Conservation (phyloP, 2,888 invertebrate genomes). For the Mechanitis messenoides region DNA sequence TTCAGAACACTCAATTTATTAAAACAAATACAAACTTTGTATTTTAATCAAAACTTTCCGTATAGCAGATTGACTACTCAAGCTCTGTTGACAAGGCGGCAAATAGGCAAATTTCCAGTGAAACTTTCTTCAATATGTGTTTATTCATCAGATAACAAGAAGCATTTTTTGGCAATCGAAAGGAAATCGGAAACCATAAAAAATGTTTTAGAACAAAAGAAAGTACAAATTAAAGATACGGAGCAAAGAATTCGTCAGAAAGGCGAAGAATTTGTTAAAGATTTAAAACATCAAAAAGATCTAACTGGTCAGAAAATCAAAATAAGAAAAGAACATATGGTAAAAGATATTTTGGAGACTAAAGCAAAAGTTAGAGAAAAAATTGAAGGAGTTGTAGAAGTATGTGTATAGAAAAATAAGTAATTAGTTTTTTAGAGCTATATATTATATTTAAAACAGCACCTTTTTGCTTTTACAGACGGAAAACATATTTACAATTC, state of each 20-base stretch:
- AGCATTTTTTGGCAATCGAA: constrained; percentile 56
- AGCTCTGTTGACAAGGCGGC: constrained; percentile 35
- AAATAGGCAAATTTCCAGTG: constrained; percentile 34
- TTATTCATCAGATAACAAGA: constrained; percentile 60
- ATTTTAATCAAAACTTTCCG: constrained; percentile 32
- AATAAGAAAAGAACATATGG: constrained; percentile 78
- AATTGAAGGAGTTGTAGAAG: constrained; percentile 86
- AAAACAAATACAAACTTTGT: constrained; percentile 42
- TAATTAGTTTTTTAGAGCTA: constrained; percentile 4
- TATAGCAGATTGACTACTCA: constrained; percentile 32
- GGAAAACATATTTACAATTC: constrained; percentile 96
- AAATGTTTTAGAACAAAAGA: constrained; percentile 78
- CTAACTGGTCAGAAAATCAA: constrained; percentile 65
- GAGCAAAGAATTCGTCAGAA: constrained; percentile 70
- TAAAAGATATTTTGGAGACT: constrained; percentile 83
- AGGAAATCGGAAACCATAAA: constrained; percentile 73
- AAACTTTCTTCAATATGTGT: constrained; percentile 43
- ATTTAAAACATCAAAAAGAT: constrained; percentile 64
- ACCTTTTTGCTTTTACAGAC: constrained; percentile 48
- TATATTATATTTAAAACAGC: constrained; percentile 7
- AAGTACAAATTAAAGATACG: constrained; percentile 77
- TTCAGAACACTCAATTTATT: constrained; percentile 42
- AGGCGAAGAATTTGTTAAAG: constrained; percentile 63
- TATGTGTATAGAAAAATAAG: constrained; percentile 35
- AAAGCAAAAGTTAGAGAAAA: constrained; percentile 83